Conservation (phyloP, 64 coral and sea anemone genomes). For the Catalaphyllia jardinei region DNA sequence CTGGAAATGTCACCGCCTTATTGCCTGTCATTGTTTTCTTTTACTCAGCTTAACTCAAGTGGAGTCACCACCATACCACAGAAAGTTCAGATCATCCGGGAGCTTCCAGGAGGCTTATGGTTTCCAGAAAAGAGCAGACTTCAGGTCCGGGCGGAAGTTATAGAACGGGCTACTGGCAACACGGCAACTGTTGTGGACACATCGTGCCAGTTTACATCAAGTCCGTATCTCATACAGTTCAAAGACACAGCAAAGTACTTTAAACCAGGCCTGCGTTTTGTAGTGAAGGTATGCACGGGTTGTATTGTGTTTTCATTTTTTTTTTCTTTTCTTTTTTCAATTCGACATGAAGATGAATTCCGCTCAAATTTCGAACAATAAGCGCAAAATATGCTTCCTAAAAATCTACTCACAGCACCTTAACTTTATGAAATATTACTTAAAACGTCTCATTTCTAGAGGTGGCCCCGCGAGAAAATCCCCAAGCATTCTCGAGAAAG, state of each 20-base stretch:
- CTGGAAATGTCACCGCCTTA: no score
- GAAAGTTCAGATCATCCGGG: constrained; percentile 39
- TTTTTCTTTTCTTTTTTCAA: no score
- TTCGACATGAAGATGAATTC: no score
- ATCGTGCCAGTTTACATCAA: constrained; percentile 66
- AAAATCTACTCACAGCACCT: no score
- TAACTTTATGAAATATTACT: no score
- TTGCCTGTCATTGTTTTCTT: not conserved
- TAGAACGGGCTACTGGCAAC: constrained; percentile 71
- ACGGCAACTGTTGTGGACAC: constrained; percentile 68
- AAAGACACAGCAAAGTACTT: constrained; percentile 76
- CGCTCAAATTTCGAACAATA: no score
- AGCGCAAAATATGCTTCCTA: no score
- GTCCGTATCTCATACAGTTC: constrained; percentile 72
- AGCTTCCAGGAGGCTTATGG: constrained; percentile 61
- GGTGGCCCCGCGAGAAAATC: no score
- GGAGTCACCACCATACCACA: not conserved
- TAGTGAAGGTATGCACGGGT: constrained; percentile 53
- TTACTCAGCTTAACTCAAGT: not conserved
- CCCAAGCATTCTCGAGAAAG: no score
- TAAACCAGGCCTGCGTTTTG: constrained; percentile 76
- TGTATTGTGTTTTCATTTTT: no score
- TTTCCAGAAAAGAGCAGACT: constrained; percentile 76
- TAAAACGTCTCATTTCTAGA: no score
- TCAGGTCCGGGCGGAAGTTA: constrained; percentile 68